Evolutionary conservation across 2,888 invertebrate genomes (phyloP).

Genomic region (Tenthredo scrophulariae): DNA sequence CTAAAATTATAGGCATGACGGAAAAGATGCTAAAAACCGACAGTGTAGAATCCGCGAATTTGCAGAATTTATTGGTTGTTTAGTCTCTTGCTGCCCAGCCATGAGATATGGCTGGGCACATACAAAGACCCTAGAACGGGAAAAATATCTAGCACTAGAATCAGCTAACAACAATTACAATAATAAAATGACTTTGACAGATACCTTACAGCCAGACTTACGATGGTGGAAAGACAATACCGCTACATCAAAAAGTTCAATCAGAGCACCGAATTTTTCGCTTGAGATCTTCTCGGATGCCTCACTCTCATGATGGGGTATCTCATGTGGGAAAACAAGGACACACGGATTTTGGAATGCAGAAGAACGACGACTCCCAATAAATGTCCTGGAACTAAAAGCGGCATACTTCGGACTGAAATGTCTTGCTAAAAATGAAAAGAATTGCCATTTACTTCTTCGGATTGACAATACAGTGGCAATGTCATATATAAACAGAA

Average conservation of each 20-base stretch:
- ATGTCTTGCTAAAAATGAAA: conserved; percentile 54
- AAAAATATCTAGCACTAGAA: too few relatives aligned
- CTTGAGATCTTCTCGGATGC: conserved; percentile 59
- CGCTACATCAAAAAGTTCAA: background rate
- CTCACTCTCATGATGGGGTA: conserved; percentile 56
- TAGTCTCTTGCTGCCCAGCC: background rate
- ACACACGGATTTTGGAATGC: conserved; percentile 55
- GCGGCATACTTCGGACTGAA: conserved; percentile 58
- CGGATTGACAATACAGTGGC: background rate
- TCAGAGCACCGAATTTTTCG: background rate
- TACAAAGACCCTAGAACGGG: too few relatives aligned
- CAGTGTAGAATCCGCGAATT: too few relatives aligned
- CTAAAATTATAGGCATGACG: background rate
- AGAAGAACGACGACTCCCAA: conserved; percentile 47
- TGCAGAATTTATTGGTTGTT: background rate
- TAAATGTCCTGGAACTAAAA: conserved; percentile 56
- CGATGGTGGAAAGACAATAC: too few relatives aligned
- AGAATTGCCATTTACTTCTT: background rate
- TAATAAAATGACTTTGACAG: too few relatives aligned
- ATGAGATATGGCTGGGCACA: too few relatives aligned
- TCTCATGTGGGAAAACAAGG: conserved; percentile 35
- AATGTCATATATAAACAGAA: too few relatives aligned
- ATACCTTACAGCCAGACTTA: too few relatives aligned
- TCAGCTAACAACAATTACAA: too few relatives aligned
- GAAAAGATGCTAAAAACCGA: too few relatives aligned